Base-by-base conservation (phyloP, 2,797 vertebrate species). In the Phalloptychus januarius region DNA sequence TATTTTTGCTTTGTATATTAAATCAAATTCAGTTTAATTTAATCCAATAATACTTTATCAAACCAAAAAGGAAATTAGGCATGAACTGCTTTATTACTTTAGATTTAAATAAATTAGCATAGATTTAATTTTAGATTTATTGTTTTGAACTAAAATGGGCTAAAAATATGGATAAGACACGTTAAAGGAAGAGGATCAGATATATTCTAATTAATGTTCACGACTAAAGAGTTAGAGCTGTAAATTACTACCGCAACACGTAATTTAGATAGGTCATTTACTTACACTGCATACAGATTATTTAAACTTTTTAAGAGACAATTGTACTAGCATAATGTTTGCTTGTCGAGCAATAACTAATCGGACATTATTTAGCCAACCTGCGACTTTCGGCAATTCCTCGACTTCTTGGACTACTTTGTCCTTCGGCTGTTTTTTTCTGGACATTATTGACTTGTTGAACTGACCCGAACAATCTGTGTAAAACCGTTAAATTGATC, bases 351-450 rank as follows among this genome's bases (percentile, higher is more conserved):
- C 20, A 15, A 18, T 58, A 23, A 5, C 3, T 40, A 52, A 11
- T 71, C 2, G 44, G 20, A 25, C 40, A 42, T 16, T 2, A 10
- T 50, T 65, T 3, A 67, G 93, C 93, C 12, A 70, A 95, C 94
- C 93, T 89, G 81, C 4, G 5, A 31, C 82, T 84, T 89, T 92
- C 6, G 78, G 54, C 2, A 76, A 44, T 2, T 74, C 38, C 1
- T 94, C 89, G 0, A 94, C 94, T 28, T 94, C 92, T 12, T 42
- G 58, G 44, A 25, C 76, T 6, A 65, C 31, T 73, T 83, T 91
- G 0, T 93, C 90, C 78, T 89, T 95, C 4, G 7, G 54, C 4
- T n/a, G 77, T 74, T 77, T 95, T 69, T 89, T 95, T 85, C 58
- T 90, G 1, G 82, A 83, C 95, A 95, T 96, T 4, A 45, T 85